Base-by-base conservation (phyloP, 2,797 vertebrate genomes). In the Chrosomus eos region DNA sequence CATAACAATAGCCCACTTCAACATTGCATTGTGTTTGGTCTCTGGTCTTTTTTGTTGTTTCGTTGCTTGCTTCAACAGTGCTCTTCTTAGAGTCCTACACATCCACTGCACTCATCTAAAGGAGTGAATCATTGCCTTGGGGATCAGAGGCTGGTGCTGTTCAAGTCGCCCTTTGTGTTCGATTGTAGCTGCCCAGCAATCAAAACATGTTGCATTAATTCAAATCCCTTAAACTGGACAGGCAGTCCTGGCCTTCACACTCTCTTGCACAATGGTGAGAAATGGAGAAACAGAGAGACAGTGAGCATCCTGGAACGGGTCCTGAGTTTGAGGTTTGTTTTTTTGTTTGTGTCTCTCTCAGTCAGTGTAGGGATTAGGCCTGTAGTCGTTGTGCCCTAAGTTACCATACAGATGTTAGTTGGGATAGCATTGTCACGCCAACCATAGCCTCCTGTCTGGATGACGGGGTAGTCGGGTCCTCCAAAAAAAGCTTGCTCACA, bases 141-240 rank as follows among this genome's bases (percentile, higher is more conserved):
- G 67, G 74, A 85, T 51, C 26, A 80, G 55, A 75, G 33, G 51
- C 83, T 78, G 43, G 64, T 80, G 58, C 66, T 74, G 80, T 81
- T 82, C 28, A 81, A 83, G 70, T 81, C n/a, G 16, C 81, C 60
- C 71, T 36, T 72, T 82, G 53, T 86, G 74, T 82, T 71, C 71
- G 53, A 71, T 55, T 76, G 45, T 72, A 51, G 40, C 38, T 45
- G 82, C 74, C 48, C 67, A 55, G 85, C 75, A 82, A 45, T 85
- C 60, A 76, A 83, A 73, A 80, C 86, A 82, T 93, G 91, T 87
- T 92, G 80, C 84, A 92, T 93, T 93, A 91, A 93, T 87, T 89
- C 92, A 94, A 95, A 96, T 95, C 94, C 93, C 88, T 93, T 93
- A 94, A 95, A 92, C 92, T 95, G 94, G 94, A 94, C 80, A 73